phyloP scores from a whole-genome alignment of 2,113 vertebrate species.

The Vicugna pacos region DNA sequence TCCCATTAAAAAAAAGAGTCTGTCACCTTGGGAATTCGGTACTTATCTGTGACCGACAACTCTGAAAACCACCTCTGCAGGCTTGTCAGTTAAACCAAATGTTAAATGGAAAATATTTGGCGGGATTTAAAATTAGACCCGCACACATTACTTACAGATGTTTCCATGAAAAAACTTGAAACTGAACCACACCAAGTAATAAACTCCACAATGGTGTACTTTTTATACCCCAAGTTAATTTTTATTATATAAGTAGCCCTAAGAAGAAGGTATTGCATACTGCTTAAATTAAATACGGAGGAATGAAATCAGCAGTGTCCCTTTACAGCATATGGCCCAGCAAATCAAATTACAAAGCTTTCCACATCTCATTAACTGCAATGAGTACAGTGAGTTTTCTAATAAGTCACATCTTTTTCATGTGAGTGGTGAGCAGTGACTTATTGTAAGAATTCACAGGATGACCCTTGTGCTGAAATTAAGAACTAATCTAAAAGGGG shows the following conservation, averaged over 20 bases:
- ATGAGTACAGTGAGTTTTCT: conserved; percentile 91
- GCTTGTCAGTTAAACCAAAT: conserved; percentile 90
- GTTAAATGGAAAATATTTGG: conserved; percentile 92
- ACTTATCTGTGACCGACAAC: conserved; percentile 84
- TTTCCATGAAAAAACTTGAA: conserved; percentile 91
- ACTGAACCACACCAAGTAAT: conserved; percentile 95
- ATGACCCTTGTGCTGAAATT: conserved; percentile 89
- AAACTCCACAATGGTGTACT: conserved; percentile 93
- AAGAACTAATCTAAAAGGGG: conserved; percentile 90
- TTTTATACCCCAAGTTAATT: conserved; percentile 94
- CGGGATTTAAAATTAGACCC: conserved; percentile 92
- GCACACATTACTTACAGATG: conserved; percentile 96
- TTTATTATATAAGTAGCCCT: conserved; percentile 94
- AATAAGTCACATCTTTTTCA: conserved; percentile 91
- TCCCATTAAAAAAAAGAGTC: conserved; percentile 80
- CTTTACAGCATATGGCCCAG: conserved; percentile 92
- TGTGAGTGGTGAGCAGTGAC: conserved; percentile 89
- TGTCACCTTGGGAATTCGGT: conserved; percentile 82
- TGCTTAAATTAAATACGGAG: conserved; percentile 92
- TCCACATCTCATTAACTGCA: conserved; percentile 94
- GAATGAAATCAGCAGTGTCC: conserved; percentile 92
- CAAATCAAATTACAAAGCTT: conserved; percentile 94
- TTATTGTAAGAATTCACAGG: conserved; percentile 89
- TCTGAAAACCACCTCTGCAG: conserved; percentile 84
- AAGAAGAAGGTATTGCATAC: conserved; percentile 92